Conservation (phyloP, 2,797 vertebrate genomes). For the Halcyon badia region DNA sequence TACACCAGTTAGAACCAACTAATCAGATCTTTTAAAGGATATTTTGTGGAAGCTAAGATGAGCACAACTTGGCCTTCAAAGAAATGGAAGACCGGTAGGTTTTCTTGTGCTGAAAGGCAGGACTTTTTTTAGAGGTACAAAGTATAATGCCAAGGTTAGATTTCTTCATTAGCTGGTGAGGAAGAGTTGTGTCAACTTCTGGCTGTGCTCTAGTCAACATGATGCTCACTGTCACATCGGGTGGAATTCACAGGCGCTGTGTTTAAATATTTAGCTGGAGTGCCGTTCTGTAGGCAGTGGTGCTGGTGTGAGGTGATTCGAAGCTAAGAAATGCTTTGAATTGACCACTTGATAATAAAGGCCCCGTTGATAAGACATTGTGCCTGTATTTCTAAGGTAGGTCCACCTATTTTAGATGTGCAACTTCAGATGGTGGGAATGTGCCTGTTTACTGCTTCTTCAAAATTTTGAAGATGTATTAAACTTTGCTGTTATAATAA, state of each 20-base stretch:
- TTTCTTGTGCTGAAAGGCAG: not conserved
- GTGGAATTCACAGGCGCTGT: not conserved
- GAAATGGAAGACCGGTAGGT: not conserved
- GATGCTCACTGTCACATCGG: not conserved
- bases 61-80: not conserved
- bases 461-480: not conserved
- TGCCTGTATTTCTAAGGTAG: not conserved
- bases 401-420: not conserved
- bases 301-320: not conserved
- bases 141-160: not conserved
- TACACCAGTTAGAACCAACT: not conserved
- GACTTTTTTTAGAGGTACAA: not conserved
- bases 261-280: not conserved
- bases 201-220: fast-evolving
- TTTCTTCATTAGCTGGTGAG: not conserved
- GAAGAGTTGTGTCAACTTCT: not conserved
- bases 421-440: not conserved
- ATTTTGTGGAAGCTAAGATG: not conserved
- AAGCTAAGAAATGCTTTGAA: not conserved
- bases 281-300: not conserved
- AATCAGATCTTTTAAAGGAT: not conserved
- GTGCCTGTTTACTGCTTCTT: not conserved
- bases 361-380: not conserved
- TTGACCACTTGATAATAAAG: not conserved
- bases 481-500: not conserved